phyloP scores from a whole-genome alignment of 2,888 invertebrate species.

The Poecilobothrus nobilitatus region DNA sequence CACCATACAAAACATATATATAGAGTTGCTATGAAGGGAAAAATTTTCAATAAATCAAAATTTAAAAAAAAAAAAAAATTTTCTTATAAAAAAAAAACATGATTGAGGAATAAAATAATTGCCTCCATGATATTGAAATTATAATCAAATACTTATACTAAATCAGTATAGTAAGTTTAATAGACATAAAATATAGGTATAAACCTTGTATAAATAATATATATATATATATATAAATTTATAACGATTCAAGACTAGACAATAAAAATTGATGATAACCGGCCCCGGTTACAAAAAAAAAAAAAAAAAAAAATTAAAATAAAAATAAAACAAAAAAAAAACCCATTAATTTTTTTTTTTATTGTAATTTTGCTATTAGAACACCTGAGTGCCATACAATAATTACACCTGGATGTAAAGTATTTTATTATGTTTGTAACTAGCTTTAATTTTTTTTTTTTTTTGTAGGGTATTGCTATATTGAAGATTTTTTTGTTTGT shows the following conservation, averaged over 20 bases:
- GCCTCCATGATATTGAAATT: neutral
- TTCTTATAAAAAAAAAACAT: neutral
- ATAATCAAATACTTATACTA: neutral
- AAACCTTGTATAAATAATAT: no score
- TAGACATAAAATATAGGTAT: neutral
- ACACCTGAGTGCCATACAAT: neutral
- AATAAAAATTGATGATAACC: neutral
- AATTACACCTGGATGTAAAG: neutral
- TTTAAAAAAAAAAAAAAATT: neutral
- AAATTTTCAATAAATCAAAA: neutral
- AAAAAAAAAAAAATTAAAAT: neutral
- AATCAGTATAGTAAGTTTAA: neutral
- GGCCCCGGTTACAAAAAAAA: neutral
- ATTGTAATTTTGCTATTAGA: neutral
- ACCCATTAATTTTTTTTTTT: neutral
- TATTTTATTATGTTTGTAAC: neutral
- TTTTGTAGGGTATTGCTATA: neutral
- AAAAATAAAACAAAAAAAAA: neutral
- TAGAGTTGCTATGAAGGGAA: neutral
- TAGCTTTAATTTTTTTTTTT: neutral
- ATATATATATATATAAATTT: no score
- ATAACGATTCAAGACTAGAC: neutral
- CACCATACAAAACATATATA: no score
- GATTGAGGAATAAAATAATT: slow-evolving; percentile 4
- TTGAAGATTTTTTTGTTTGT: neutral